Evolutionary conservation across 1,140 invertebrate species (phyloP).

Genomic region (Tetraneura akinire): DNA sequence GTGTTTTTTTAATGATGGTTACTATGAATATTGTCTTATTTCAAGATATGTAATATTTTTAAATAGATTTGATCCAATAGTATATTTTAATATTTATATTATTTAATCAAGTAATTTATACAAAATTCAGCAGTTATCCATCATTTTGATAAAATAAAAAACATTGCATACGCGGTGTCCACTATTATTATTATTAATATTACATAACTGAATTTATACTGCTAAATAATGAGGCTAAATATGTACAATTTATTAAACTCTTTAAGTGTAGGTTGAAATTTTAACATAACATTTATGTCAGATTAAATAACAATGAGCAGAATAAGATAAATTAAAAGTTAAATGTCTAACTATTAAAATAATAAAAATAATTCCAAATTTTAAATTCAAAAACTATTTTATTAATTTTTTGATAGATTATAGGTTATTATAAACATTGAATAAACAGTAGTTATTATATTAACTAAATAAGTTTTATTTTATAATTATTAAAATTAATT

Average conservation of each 20-base stretch:
- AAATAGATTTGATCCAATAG: not conserved
- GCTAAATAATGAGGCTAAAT: too few relatives aligned
- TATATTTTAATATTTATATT: not conserved
- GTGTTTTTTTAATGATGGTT: constrained; percentile 27
- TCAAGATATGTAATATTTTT: not conserved
- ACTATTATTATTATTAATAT: not conserved
- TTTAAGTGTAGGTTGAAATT: not conserved
- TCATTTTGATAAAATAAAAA: constrained; percentile 12
- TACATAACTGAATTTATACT: constrained; percentile 5
- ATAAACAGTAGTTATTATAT: too few relatives aligned
- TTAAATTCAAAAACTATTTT: too few relatives aligned
- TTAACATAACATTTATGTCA: not conserved
- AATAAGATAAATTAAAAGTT: not conserved
- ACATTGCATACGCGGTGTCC: constrained; percentile 37
- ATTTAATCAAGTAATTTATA: not conserved
- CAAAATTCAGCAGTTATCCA: not conserved
- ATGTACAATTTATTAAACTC: not conserved
- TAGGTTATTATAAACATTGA: too few relatives aligned
- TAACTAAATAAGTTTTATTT: too few relatives aligned
- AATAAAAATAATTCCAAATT: not conserved
- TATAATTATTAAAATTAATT: too few relatives aligned
- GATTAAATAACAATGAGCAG: not conserved
- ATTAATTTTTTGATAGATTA: too few relatives aligned
- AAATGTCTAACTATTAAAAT: not conserved
- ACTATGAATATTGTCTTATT: not conserved